phyloP scores from a whole-genome alignment of 2,888 invertebrate species.

The Calliphora vomitoria region DNA sequence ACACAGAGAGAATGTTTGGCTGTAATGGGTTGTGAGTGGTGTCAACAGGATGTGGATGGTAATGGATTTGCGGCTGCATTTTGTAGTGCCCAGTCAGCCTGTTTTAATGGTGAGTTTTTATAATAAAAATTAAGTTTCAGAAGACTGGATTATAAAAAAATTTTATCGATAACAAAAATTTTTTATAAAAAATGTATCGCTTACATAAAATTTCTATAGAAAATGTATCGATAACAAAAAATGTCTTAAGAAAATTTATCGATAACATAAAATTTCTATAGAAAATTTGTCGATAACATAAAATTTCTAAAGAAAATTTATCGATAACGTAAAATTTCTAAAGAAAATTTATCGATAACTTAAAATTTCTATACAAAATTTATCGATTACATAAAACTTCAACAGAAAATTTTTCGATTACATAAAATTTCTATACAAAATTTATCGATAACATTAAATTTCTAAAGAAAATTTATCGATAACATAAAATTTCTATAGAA shows the following conservation, averaged over 20 bases:
- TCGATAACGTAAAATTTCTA: background rate
- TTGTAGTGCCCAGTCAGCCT: slow-evolving; percentile 92
- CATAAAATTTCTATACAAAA: too few relatives aligned
- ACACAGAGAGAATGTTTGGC: slow-evolving; percentile 89
- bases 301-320: background rate
- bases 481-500: too few relatives aligned
- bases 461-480: too few relatives aligned
- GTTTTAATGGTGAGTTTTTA: slow-evolving; percentile 89
- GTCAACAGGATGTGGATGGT: slow-evolving; percentile 91
- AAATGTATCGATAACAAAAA: background rate
- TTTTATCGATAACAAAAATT: too few relatives aligned
- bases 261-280: background rate
- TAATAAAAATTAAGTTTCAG: too few relatives aligned
- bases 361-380: too few relatives aligned
- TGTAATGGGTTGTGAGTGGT: slow-evolving; percentile 96
- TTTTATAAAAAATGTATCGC: background rate
- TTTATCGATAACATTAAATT: too few relatives aligned
- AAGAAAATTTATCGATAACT: too few relatives aligned
- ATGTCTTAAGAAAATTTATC: background rate
- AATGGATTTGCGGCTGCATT: slow-evolving; percentile 89
- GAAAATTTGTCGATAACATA: background rate
- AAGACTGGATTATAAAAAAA: too few relatives aligned
- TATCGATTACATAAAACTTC: too few relatives aligned
- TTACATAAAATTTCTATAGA: background rate
- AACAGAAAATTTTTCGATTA: too few relatives aligned